Evolutionary conservation across 1,140 invertebrate species (phyloP).

Genomic region (Fopius arisanus): DNA sequence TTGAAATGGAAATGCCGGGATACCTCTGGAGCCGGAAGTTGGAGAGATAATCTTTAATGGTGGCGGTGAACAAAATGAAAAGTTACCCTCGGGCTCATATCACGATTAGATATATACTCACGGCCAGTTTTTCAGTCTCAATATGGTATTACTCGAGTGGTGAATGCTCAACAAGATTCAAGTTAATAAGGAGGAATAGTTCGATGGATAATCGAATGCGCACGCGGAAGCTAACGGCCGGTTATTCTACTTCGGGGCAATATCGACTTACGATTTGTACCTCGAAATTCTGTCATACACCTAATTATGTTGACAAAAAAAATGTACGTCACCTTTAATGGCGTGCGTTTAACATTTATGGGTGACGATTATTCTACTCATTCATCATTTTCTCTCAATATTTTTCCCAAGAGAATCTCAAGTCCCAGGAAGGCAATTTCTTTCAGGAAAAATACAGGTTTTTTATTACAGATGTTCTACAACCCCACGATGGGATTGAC

Average conservation of each 20-base stretch:
- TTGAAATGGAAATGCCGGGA: background rate
- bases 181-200: slow-evolving; percentile 15
- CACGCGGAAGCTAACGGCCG: slow-evolving; percentile 23
- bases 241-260: slow-evolving; percentile 16
- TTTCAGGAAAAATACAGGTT: no score
- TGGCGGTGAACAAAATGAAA: slow-evolving; percentile 24
- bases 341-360: background rate
- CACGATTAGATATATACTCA: background rate
- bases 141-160: slow-evolving; percentile 17
- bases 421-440: no score
- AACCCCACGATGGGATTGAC: no score
- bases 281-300: slow-evolving; percentile 8
- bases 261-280: slow-evolving; percentile 1
- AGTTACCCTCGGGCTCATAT: slow-evolving; percentile 21
- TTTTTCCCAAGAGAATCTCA: no score
- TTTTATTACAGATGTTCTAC: no score
- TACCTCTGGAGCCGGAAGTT: slow-evolving; percentile 11
- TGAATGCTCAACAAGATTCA: background rate
- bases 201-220: slow-evolving; percentile 30
- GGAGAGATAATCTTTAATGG: slow-evolving; percentile 20
- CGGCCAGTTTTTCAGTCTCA: slow-evolving; percentile 18
- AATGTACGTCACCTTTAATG: background rate
- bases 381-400: background rate
- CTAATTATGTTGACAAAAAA: background rate
- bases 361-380: background rate